These are phyloP conservation scores for Oligia latruncula DNA, from an alignment of 2,888 invertebrate genomes.

Conservation along the genomic window DNA sequence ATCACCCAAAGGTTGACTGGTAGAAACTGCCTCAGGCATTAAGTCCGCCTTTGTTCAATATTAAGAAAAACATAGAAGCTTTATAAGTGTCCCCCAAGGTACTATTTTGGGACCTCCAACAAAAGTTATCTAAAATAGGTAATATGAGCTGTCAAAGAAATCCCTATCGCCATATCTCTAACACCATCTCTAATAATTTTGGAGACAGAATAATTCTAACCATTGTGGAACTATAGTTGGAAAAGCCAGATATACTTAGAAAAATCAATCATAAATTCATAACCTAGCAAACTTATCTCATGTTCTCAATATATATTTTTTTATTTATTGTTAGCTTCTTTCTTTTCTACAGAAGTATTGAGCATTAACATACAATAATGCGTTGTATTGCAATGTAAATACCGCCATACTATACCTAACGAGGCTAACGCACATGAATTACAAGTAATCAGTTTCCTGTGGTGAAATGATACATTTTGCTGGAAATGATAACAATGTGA, in stretches of 20 bases:
- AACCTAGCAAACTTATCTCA: background rate
- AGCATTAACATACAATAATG: background rate
- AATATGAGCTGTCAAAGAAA: background rate
- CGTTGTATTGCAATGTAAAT: background rate
- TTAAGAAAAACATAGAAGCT: background rate
- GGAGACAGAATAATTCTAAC: background rate
- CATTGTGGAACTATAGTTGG: background rate
- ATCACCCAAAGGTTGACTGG: too few relatives aligned
- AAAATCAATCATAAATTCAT: background rate
- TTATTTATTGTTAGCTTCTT: background rate
- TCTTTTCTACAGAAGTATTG: background rate
- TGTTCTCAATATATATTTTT: background rate
- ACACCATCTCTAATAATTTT: background rate
- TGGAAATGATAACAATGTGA: conserved; percentile 16
- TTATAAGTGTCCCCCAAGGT: background rate
- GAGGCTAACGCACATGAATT: background rate
- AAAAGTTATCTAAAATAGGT: background rate
- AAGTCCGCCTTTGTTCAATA: too few relatives aligned
- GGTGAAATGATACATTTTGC: background rate
- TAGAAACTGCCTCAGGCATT: too few relatives aligned
- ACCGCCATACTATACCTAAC: background rate
- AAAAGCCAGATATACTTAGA: too few relatives aligned
- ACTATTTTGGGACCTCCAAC: background rate
- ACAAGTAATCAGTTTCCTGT: conserved; percentile 1
- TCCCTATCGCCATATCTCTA: background rate